A percentile compares a stretch with the other conserved stretches of the same genome.
These are phyloP conservation scores for Lathronympha strigana DNA, from an alignment of 2,888 invertebrate species.

Conservation along the genomic window DNA sequence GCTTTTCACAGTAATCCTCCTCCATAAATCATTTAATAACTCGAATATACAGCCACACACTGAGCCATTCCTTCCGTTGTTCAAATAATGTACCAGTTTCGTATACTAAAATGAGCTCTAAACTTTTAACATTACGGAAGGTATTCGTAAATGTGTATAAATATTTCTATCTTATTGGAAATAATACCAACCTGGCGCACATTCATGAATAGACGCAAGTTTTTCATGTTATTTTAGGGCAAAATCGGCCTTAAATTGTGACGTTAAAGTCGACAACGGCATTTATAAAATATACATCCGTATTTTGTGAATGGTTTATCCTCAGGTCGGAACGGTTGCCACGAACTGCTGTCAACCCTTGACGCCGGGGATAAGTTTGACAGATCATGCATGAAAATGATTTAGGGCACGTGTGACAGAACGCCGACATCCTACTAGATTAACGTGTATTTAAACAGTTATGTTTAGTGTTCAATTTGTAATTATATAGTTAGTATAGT, in stretches of 20 bases:
- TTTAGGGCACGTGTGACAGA: slow-evolving; percentile 63
- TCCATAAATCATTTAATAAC: slow-evolving; percentile 84
- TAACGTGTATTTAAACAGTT: slow-evolving; percentile 36
- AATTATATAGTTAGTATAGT: not conserved
- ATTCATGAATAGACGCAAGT: slow-evolving; percentile 63
- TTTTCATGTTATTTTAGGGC: slow-evolving; percentile 47
- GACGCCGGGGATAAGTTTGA: slow-evolving; percentile 78
- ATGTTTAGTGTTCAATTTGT: not conserved
- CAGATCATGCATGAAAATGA: slow-evolving; percentile 74
- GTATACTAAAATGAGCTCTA: slow-evolving; percentile 53
- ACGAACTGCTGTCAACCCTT: slow-evolving; percentile 80
- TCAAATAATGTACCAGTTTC: slow-evolving; percentile 56
- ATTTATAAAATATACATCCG: slow-evolving; percentile 14
- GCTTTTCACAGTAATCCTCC: slow-evolving; percentile 70
- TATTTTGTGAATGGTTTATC: slow-evolving; percentile 57
- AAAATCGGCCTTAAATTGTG: slow-evolving; percentile 53
- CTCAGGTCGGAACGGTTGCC: slow-evolving; percentile 72
- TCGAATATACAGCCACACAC: slow-evolving; percentile 82
- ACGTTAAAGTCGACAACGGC: slow-evolving; percentile 51
- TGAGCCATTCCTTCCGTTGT: slow-evolving; percentile 80
- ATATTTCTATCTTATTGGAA: slow-evolving; percentile 61
- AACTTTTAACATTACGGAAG: slow-evolving; percentile 39
- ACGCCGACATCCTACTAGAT: slow-evolving; percentile 51
- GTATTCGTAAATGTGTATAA: slow-evolving; percentile 45
- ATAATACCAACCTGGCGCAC: slow-evolving; percentile 50